Conservation (phyloP, 2,888 invertebrate genomes). For the Yponomeuta plumbellus region DNA sequence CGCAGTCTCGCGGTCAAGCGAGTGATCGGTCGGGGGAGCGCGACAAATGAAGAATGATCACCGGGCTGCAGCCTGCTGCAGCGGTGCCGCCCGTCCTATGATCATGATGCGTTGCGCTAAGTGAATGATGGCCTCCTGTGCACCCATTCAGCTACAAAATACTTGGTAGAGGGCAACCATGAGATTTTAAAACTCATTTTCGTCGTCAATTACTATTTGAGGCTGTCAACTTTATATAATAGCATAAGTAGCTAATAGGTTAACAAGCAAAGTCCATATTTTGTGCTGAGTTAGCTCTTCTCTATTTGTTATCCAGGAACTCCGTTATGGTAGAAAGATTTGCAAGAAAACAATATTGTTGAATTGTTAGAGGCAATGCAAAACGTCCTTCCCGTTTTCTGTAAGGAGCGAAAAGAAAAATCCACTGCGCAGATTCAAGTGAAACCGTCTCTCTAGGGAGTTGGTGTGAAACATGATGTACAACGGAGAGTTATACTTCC, state of each 20-base stretch:
- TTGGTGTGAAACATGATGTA: background rate
- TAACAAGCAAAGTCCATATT: no score
- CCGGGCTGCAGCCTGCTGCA: constrained; percentile 36
- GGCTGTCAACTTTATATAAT: no score
- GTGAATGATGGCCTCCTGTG: constrained; percentile 55
- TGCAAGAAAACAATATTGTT: no score
- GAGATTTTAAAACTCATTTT: no score
- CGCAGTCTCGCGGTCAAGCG: constrained; percentile 37
- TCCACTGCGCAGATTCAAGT: background rate
- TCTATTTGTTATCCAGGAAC: no score
- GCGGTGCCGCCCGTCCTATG: constrained; percentile 28
- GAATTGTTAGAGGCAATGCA: background rate
- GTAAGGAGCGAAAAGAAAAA: background rate
- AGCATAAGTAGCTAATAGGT: no score
- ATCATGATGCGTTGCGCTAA: constrained; percentile 60
- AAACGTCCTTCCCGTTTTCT: background rate
- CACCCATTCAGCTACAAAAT: background rate
- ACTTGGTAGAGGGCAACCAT: background rate
- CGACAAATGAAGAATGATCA: constrained; percentile 73
- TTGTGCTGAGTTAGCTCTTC: no score
- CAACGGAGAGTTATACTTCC: background rate
- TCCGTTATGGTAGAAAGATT: no score
- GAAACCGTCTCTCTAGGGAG: background rate
- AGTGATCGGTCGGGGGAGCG: constrained; percentile 42
- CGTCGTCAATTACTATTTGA: no score